phyloP scores from a whole-genome alignment of 2,888 invertebrate genomes.

The Caenorhabditis sp. region DNA sequence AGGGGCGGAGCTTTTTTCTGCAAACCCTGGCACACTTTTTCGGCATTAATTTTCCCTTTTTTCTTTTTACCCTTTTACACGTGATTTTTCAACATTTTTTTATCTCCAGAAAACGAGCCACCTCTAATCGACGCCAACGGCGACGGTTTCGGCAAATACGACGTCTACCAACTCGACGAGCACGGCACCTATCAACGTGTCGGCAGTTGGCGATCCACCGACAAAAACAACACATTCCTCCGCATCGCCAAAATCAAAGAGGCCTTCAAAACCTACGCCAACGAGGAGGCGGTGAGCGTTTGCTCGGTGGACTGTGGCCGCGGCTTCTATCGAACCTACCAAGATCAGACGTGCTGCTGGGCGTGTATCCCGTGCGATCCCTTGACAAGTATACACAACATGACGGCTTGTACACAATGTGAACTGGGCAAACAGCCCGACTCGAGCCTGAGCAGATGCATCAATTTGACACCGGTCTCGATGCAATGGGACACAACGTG shows the following conservation, averaged over 20 bases:
- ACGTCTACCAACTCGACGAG: constrained; percentile 77
- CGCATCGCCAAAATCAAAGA: constrained; percentile 43
- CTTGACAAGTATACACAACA: constrained; percentile 76
- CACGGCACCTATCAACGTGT: constrained; percentile 76
- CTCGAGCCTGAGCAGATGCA: constrained; percentile 76
- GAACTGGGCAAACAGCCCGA: constrained; percentile 78
- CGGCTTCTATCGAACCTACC: constrained; percentile 74
- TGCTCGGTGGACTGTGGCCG: constrained; percentile 78
- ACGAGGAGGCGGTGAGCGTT: constrained; percentile 75
- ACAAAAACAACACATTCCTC: constrained; percentile 12
- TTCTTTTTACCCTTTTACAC: too few relatives aligned
- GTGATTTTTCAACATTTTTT: too few relatives aligned
- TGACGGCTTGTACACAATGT: constrained; percentile 77
- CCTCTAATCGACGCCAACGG: constrained; percentile 77
- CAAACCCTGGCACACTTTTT: too few relatives aligned
- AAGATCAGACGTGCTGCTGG: constrained; percentile 77
- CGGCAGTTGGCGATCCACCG: constrained; percentile 54
- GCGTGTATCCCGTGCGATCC: constrained; percentile 78
- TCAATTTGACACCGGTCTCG: constrained; percentile 75
- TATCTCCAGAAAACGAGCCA: constrained; percentile 72
- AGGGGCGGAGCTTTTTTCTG: too few relatives aligned
- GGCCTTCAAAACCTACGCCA: constrained; percentile 29
- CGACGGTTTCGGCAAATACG: constrained; percentile 79
- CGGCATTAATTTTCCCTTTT: too few relatives aligned
- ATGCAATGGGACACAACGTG: constrained; percentile 76